Conservation (phyloP, 2,113 vertebrate genomes). For the Crotalus viridis region DNA sequence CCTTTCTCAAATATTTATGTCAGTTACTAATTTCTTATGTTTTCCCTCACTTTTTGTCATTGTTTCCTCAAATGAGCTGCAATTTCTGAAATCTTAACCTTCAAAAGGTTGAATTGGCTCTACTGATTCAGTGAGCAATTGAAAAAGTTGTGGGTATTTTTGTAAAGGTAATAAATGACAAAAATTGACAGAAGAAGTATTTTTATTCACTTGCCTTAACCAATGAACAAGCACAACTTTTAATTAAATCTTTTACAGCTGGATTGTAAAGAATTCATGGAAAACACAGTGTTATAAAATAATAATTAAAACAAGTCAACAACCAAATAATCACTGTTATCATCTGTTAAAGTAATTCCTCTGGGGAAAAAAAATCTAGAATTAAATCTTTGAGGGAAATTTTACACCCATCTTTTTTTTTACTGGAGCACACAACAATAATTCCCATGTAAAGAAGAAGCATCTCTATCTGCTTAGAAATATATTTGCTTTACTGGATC, state of each 20-base stretch:
- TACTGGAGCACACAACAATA: neutral
- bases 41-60: constrained; percentile 42
- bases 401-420: neutral
- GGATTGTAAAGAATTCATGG: neutral
- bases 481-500: neutral
- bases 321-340: neutral
- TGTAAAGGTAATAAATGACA: neutral
- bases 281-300: neutral
- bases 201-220: constrained; percentile 6
- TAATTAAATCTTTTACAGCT: neutral
- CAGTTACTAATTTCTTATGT: constrained; percentile 44
- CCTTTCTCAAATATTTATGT: constrained; percentile 39
- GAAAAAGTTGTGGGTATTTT: neutral
- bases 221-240: neutral
- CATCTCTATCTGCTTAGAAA: neutral
- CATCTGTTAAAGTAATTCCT: neutral
- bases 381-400: neutral
- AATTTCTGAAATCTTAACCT: constrained; percentile 36
- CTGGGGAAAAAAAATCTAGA: neutral
- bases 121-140: no score
- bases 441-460: neutral
- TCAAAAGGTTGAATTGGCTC: constrained; percentile 22
- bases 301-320: neutral
- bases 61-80: constrained; percentile 36
- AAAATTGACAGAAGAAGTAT: neutral